Evolutionary conservation across 2,888 invertebrate genomes (phyloP), one percentile per base, ranked within the genome.

Genomic region (Eucriotettix oculatus): DNA sequence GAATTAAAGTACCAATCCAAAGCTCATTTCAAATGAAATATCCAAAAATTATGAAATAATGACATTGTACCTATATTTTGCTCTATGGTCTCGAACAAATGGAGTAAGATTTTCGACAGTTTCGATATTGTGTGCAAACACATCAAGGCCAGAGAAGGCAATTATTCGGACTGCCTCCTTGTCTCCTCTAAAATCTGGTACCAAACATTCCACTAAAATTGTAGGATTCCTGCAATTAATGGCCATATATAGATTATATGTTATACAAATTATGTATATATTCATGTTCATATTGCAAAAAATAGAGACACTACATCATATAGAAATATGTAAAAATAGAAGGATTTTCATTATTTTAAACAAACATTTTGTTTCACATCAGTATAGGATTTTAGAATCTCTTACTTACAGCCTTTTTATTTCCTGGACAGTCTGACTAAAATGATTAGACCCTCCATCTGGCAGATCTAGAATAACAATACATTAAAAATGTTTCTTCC

Each of bases 61-160:
- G 29, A 29, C 7, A 29, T 7, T 29, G 29, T 71, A 80, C 78
- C 78, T 79, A 70, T 89, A 99, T 76, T 86, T 86, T 12, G 99
- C 99, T 62, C 98, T 79, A 41, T 89, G 86, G 72, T 99, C 99
- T 62, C 99, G 79, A 1, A 99, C 97, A 71, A 85, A 88, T 9
- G 90, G 90, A 54, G 96, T 96, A 44, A 96, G 75, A 64, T 84
- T 78, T 70, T 92, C 91, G 0, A 97, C 96, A 0, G 99, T 99
- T 78, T 99, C 99, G 48, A 99, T 87, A 73, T 99, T 99, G 73
- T 99, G 99, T 0, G 98, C 98, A 73, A 89, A 98, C 44, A 99
- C 99, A 74, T 99, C 97, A 0, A 98, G 77, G 0, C 93, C 93
- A 61, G 90, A 85, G 16, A 77, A 71, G 0, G 87, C 91, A 61